Conservation (phyloP, 35 echinoderm and acorn worm genomes). For the Amphiura filiformis region DNA sequence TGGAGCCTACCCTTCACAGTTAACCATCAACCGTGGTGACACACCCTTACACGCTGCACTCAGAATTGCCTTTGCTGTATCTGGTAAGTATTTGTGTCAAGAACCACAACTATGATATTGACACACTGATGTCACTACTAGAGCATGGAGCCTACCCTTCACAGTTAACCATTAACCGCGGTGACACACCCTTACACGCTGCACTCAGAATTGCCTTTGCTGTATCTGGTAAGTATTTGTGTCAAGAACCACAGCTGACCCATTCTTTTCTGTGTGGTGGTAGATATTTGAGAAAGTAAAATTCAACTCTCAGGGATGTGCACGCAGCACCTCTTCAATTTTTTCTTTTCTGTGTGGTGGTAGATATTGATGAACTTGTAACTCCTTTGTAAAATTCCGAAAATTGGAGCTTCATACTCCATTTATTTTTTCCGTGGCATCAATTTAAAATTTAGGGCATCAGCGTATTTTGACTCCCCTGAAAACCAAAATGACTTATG, state of each 20-base stretch:
- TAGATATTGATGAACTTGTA: too few relatives aligned
- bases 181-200: constrained; percentile 49
- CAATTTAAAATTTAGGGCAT: too few relatives aligned
- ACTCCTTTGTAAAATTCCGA: too few relatives aligned
- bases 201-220: constrained; percentile 25
- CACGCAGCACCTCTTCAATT: too few relatives aligned
- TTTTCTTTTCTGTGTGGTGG: too few relatives aligned
- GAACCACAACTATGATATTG: background rate
- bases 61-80: constrained; percentile 1
- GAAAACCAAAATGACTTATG: too few relatives aligned
- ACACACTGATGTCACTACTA: constrained; percentile 1
- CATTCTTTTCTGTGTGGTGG: background rate
- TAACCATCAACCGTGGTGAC: too few relatives aligned
- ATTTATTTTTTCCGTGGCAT: too few relatives aligned
- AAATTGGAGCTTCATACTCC: too few relatives aligned
- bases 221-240: constrained; percentile 30
- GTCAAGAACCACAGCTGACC: background rate
- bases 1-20: too few relatives aligned
- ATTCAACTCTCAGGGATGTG: background rate
- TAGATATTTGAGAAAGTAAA: background rate
- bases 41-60: too few relatives aligned
- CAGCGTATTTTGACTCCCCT: too few relatives aligned
- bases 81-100: constrained; percentile 24
- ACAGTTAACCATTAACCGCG: background rate
- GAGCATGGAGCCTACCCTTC: constrained; percentile 33